A percentile compares a stretch with the other conserved stretches of the same genome.
Evolutionary conservation across 2,888 invertebrate genomes (phyloP).

Genomic region (Monopis laevigella): DNA sequence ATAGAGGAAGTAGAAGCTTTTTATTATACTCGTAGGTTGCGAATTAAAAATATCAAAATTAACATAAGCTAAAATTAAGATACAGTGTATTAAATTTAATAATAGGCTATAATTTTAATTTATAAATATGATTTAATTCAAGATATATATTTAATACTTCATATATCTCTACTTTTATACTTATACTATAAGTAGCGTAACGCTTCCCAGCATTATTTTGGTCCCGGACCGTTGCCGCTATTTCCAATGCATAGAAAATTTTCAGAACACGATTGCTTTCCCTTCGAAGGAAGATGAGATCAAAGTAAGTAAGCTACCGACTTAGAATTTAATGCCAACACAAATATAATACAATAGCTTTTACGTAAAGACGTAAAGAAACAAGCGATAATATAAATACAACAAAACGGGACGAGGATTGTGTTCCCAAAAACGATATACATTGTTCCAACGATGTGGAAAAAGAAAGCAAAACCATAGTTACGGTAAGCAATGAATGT

Average conservation of each 20-base stretch:
- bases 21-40: too few species aligned
- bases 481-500: slow-evolving; percentile 19
- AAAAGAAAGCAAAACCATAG: not conserved
- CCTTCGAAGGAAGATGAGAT: slow-evolving; percentile 10
- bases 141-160: too few species aligned
- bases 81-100: too few species aligned
- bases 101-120: too few species aligned
- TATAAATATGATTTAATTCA: too few species aligned
- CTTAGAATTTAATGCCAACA: not conserved
- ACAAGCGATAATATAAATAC: not conserved
- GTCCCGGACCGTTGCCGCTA: slow-evolving; percentile 1
- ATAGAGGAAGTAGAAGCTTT: too few species aligned
- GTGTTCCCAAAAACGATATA: not conserved
- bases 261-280: slow-evolving; percentile 10
- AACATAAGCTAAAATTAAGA: too few species aligned
- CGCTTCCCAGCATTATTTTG: slow-evolving; percentile 3
- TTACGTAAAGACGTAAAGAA: not conserved
- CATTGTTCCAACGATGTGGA: not conserved
- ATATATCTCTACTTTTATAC: too few species aligned
- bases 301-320: slow-evolving; percentile 9
- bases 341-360: not conserved
- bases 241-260: slow-evolving; percentile 14
- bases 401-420: not conserved
- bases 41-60: too few species aligned
- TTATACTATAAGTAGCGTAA: too few species aligned